phyloP scores from a whole-genome alignment of 2,113 vertebrate genomes.

The Puntigrus tetrazona region DNA sequence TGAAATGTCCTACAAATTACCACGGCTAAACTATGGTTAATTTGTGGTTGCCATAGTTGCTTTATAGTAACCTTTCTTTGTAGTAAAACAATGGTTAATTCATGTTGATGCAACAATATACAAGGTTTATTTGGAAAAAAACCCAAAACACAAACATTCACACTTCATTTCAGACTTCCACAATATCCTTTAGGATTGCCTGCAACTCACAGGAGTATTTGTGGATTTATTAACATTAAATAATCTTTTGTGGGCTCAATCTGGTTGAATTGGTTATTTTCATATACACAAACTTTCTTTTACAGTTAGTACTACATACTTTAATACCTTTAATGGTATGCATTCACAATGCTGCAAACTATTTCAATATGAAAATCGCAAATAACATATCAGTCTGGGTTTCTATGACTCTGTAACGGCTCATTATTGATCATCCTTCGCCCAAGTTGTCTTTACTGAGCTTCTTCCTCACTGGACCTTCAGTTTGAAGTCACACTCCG shows the following conservation, averaged over 20 bases:
- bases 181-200: not conserved
- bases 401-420: not conserved
- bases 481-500: not conserved
- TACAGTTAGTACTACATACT: not conserved
- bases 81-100: no score
- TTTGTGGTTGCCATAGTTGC: no score
- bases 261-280: not conserved
- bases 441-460: not conserved
- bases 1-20: no score
- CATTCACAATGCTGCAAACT: not conserved
- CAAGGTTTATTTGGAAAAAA: not conserved
- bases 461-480: not conserved
- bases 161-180: not conserved
- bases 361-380: slow-evolving; percentile 20
- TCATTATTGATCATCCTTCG: not conserved
- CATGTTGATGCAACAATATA: not conserved
- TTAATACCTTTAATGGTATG: slow-evolving; percentile 12
- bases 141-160: not conserved
- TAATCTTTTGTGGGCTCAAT: not conserved
- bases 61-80: no score
- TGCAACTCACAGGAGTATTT: not conserved
- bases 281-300: not conserved
- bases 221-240: not conserved
- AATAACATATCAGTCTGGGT: not conserved
- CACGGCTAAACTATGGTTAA: no score